Base-by-base conservation (phyloP, 2,797 vertebrate genomes). In the Fistularia tabacaria region DNA sequence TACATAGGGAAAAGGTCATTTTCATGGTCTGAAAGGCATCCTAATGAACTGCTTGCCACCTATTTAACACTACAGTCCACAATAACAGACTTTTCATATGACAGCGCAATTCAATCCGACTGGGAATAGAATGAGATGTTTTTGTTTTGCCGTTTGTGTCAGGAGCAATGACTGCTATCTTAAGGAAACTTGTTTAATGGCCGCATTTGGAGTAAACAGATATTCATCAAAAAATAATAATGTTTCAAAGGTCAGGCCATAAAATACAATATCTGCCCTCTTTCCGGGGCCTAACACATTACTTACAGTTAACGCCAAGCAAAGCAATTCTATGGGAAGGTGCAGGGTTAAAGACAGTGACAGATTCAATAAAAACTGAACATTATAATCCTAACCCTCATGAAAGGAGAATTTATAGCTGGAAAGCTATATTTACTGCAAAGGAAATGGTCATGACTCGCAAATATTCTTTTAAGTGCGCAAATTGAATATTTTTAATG, bases 161-260 rank as follows among this genome's bases (percentile, higher is more conserved):
- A 69, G 64, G 51, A 71, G 39, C 70, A 65, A 83, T 76, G 66
- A 85, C 75, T 67, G 61, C 54, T 75, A 80, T 79, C 78, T 76
- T 78, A 73, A 66, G 81, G 73, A 88, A 85, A 84, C 77, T 69
- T 84, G 72, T 84, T 82, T 88, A 85, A 87, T 80, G 76, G 68
- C 69, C 51, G 82, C 85, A 84, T 87, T 88, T 74, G 59, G 79
- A 74, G 86, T 79, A 83, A 86, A 80, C 84, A 87, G 87, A 89
- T 88, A 89, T 92, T 90, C 85, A 90, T 91, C 90, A 91, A 90
- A 85, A 86, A 88, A 87, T 84, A 89, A 87, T 89, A 91, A 90
- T 77, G 88, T 73, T 74, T 91, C 85, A 92, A 92, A 92, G 90
- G 90, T 92, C 90, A 92, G 83, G 85, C 85, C 83, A 89, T 91